Evolutionary conservation across 1,140 invertebrate genomes (phyloP).

Genomic region (Cotesia chilonis): DNA sequence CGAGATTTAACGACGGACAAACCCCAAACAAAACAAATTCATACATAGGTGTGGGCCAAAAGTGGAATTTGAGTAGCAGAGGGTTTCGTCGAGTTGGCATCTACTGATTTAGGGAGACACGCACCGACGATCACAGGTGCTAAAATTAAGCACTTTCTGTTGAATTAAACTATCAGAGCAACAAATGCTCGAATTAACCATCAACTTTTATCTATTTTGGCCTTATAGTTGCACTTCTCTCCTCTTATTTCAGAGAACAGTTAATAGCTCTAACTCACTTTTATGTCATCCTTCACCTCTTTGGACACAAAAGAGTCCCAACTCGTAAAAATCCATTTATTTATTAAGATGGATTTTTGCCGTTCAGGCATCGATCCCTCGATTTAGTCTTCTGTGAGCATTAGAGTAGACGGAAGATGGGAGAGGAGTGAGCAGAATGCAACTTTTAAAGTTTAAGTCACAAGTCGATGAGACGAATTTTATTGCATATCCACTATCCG

Average conservation of each 20-base stretch:
- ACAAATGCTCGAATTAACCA: constrained; percentile 22
- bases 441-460: constrained; percentile 27
- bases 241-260: too few relatives aligned
- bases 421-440: neutral
- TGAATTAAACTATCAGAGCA: constrained; percentile 20
- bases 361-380: neutral
- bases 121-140: constrained; percentile 47
- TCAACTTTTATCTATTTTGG: constrained; percentile 1
- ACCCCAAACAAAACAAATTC: neutral
- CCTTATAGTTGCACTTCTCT: too few relatives aligned
- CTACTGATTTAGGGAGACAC: constrained; percentile 47
- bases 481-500: constrained; percentile 18
- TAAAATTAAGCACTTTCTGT: neutral
- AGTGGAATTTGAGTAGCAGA: too few relatives aligned
- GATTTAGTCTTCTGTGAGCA: neutral
- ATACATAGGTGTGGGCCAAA: too few relatives aligned
- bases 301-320: too few relatives aligned
- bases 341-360: too few relatives aligned
- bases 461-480: constrained; percentile 29
- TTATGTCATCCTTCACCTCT: too few relatives aligned
- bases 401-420: too few relatives aligned
- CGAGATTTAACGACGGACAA: constrained; percentile 28
- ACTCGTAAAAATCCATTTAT: too few relatives aligned
- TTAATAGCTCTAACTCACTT: too few relatives aligned
- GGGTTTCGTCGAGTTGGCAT: too few relatives aligned